Conservation (phyloP, 2,113 vertebrate genomes). For the Osmerus mordax region DNA sequence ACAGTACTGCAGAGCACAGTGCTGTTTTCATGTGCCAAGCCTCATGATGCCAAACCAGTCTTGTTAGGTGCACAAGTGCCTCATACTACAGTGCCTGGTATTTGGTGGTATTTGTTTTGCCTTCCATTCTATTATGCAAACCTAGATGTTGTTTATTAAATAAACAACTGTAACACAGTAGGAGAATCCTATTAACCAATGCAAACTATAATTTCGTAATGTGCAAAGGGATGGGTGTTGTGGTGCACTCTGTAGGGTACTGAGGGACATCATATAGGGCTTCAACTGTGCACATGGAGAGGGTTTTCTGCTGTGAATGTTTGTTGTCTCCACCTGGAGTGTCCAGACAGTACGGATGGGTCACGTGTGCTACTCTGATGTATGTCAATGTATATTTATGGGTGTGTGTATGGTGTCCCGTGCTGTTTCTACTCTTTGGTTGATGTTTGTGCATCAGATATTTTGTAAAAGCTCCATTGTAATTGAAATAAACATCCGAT, state of each 20-base stretch:
- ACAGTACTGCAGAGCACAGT: not conserved
- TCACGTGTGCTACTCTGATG: slow-evolving; percentile 53
- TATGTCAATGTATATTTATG: slow-evolving; percentile 65
- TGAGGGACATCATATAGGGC: slow-evolving; percentile 38
- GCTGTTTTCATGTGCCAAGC: slow-evolving; percentile 54
- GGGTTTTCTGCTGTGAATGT: slow-evolving; percentile 40
- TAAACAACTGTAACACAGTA: slow-evolving; percentile 33
- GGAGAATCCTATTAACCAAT: slow-evolving; percentile 32
- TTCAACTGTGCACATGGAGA: slow-evolving; percentile 49
- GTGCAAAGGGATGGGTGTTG: slow-evolving; percentile 29
- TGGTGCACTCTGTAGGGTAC: slow-evolving; percentile 42
- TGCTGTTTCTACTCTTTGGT: slow-evolving; percentile 63
- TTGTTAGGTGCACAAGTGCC: slow-evolving; percentile 72
- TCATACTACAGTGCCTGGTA: slow-evolving; percentile 70
- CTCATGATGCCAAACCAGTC: slow-evolving; percentile 63
- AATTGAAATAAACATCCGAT: slow-evolving; percentile 60
- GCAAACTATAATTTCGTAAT: slow-evolving; percentile 45
- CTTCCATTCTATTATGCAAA: slow-evolving; percentile 72
- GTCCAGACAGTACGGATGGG: slow-evolving; percentile 60
- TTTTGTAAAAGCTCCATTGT: slow-evolving; percentile 69
- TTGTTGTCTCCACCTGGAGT: slow-evolving; percentile 47
- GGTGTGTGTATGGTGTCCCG: slow-evolving; percentile 47
- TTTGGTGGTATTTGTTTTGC: slow-evolving; percentile 61
- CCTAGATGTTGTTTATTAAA: slow-evolving; percentile 34
- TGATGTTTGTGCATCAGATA: slow-evolving; percentile 61